Evolutionary conservation across 2,113 vertebrate genomes (phyloP).

Genomic region (Myiopsitta monachus): DNA sequence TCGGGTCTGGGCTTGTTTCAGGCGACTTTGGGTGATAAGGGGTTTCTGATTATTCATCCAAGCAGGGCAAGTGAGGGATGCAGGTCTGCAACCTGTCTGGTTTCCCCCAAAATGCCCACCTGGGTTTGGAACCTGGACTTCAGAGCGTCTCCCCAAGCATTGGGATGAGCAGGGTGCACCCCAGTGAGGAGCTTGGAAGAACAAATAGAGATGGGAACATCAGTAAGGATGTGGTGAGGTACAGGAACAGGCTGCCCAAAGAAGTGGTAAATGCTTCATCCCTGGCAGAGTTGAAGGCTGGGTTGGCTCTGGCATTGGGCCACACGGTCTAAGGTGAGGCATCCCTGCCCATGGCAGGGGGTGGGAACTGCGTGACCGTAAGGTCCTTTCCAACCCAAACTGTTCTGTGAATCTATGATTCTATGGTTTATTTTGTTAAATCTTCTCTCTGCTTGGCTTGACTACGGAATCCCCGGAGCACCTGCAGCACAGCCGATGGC

Average conservation of each 20-base stretch:
- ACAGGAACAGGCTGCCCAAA: neutral
- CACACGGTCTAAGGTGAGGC: neutral
- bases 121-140: neutral
- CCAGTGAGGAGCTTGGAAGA: neutral
- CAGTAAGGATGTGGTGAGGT: neutral
- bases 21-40: neutral
- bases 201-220: neutral
- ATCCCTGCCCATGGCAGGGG: neutral
- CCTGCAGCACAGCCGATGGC: neutral
- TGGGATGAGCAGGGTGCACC: neutral
- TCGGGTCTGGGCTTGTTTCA: fast-evolving
- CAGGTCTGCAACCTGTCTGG: neutral
- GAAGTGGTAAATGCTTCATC: neutral
- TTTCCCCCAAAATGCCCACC: neutral
- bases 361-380: neutral
- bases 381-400: neutral
- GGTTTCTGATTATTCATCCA: fast-evolving
- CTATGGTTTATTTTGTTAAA: neutral
- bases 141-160: neutral
- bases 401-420: neutral
- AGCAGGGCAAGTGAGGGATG: neutral
- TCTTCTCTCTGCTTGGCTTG: neutral
- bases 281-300: neutral
- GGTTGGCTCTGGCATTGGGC: neutral
- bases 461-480: neutral